These are phyloP conservation scores for Charina bottae DNA, from an alignment of 2,113 vertebrate species.

Conservation along the genomic window DNA sequence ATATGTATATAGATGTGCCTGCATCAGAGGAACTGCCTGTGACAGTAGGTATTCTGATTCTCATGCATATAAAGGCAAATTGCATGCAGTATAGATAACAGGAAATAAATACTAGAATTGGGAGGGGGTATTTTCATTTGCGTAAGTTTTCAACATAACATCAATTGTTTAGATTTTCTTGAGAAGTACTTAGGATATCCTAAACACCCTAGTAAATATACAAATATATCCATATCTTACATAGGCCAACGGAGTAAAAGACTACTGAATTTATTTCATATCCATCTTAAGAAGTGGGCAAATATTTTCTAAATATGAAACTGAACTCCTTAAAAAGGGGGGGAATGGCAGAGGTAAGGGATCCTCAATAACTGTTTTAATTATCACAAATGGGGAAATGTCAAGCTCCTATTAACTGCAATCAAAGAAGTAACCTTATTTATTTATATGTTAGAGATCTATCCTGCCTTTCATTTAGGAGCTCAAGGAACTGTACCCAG, in stretches of 20 bases:
- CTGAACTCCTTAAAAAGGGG: neutral
- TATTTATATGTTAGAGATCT: neutral
- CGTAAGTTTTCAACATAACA: neutral
- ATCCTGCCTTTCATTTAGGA: too few species aligned
- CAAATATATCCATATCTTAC: neutral
- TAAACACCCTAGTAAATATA: neutral
- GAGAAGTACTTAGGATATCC: neutral
- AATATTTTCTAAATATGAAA: neutral
- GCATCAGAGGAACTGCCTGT: neutral
- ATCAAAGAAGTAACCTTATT: slow-evolving; percentile 21
- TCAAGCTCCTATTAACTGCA: neutral
- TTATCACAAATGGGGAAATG: neutral
- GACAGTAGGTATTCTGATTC: neutral
- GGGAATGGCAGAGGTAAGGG: neutral
- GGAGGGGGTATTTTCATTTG: neutral
- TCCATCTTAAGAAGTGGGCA: neutral
- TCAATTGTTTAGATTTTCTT: neutral
- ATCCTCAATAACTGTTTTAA: neutral
- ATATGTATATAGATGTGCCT: too few species aligned
- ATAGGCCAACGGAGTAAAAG: neutral
- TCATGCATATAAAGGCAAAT: neutral
- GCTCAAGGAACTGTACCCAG: too few species aligned
- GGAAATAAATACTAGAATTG: neutral
- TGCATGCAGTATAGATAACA: too few species aligned
- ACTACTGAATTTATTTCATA: neutral